phyloP scores from a whole-genome alignment of 2,797 vertebrate species.

The Acanthis flammea region DNA sequence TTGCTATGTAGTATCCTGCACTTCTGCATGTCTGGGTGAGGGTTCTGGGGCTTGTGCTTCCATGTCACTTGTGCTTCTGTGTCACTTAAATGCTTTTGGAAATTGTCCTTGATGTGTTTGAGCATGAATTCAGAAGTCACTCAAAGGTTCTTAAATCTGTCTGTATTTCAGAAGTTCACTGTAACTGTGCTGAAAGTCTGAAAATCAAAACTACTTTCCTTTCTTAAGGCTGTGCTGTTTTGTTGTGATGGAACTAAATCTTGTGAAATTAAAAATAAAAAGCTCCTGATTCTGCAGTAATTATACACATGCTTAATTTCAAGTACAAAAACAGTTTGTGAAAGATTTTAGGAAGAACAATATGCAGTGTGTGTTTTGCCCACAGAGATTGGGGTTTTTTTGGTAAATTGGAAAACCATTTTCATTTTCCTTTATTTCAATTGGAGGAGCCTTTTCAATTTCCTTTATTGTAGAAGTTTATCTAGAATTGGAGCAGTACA shows the following conservation, averaged over 20 bases:
- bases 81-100: neutral
- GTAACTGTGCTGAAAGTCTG: neutral
- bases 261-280: neutral
- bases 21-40: neutral
- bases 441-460: neutral
- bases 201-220: neutral
- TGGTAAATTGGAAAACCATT: neutral
- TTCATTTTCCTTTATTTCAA: neutral
- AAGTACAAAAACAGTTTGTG: neutral
- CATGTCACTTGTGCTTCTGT: neutral
- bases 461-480: neutral
- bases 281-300: neutral
- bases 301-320: neutral
- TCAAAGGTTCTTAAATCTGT: neutral
- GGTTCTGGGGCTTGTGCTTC: neutral
- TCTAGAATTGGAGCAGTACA: neutral
- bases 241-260: neutral
- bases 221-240: neutral
- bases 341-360: neutral
- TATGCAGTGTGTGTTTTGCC: neutral
- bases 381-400: accelerated
- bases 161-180: neutral
- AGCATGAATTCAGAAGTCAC: neutral
- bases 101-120: neutral
- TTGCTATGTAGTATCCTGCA: neutral